phyloP scores from a whole-genome alignment of 2,888 invertebrate species.

The Junonia oenone region DNA sequence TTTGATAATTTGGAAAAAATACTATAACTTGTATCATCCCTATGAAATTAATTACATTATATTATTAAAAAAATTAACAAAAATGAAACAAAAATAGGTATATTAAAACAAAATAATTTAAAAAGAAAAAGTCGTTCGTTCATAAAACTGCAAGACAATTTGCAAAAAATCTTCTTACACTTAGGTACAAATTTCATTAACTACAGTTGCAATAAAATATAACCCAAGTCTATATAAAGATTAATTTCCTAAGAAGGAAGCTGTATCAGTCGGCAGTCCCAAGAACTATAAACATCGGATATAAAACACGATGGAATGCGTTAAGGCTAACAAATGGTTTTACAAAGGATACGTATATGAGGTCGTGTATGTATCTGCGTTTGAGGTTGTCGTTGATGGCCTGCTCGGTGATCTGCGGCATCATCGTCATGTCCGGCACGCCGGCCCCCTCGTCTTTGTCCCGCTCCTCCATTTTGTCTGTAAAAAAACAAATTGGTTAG shows the following conservation, averaged over 20 bases:
- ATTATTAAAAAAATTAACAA: too few relatives aligned
- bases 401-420: slow-evolving; percentile 92
- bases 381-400: slow-evolving; percentile 93
- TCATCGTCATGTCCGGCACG: slow-evolving; percentile 94
- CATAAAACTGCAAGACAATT: too few relatives aligned
- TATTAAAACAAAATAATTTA: too few relatives aligned
- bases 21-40: too few relatives aligned
- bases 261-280: not conserved
- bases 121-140: too few relatives aligned
- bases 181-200: too few relatives aligned
- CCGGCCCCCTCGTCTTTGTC: slow-evolving; percentile 81
- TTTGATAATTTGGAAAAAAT: too few relatives aligned
- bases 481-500: slow-evolving; percentile 36
- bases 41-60: too few relatives aligned
- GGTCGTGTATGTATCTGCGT: slow-evolving; percentile 88
- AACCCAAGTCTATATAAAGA: not conserved
- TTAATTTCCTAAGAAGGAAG: not conserved
- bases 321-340: not conserved
- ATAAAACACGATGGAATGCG: not conserved
- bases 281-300: not conserved
- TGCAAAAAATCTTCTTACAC: too few relatives aligned
- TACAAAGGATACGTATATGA: slow-evolving; percentile 95
- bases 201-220: not conserved
- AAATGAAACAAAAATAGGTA: too few relatives aligned
- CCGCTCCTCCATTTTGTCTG: slow-evolving; percentile 69